Conservation (phyloP, 2,797 vertebrate species). For the Argya squamiceps region DNA sequence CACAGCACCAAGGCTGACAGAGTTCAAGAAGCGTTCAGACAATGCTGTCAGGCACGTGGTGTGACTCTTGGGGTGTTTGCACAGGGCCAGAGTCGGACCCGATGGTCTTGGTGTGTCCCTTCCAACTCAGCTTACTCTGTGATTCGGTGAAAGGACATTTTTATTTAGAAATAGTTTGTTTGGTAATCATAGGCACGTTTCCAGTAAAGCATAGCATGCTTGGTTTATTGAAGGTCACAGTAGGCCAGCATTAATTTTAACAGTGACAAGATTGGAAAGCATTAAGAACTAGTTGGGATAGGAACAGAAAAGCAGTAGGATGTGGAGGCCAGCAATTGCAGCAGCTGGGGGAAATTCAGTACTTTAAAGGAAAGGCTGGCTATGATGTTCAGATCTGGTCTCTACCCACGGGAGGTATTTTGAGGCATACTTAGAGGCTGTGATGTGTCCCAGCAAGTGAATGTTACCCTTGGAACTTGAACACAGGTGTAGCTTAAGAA, state of each 20-base stretch:
- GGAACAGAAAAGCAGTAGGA: neutral
- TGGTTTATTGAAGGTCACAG: neutral
- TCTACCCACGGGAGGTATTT: neutral
- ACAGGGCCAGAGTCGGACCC: neutral
- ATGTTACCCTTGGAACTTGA: neutral
- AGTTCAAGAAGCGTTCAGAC: neutral
- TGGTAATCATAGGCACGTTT: neutral
- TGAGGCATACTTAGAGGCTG: neutral
- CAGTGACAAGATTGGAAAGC: neutral
- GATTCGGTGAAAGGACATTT: neutral
- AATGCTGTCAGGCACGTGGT: fast-evolving
- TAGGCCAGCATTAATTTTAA: neutral
- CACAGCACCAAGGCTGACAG: neutral
- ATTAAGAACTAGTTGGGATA: neutral
- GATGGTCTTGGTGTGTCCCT: fast-evolving
- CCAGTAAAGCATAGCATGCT: neutral
- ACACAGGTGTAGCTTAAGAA: neutral
- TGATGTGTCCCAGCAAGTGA: neutral
- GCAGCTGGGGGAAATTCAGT: neutral
- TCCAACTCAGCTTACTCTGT: neutral
- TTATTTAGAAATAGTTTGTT: neutral
- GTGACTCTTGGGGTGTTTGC: neutral
- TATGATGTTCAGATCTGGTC: neutral
- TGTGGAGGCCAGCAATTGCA: neutral
- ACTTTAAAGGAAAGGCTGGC: neutral